Conservation (phyloP, 2,888 invertebrate species). For the Papilio elwesi region DNA sequence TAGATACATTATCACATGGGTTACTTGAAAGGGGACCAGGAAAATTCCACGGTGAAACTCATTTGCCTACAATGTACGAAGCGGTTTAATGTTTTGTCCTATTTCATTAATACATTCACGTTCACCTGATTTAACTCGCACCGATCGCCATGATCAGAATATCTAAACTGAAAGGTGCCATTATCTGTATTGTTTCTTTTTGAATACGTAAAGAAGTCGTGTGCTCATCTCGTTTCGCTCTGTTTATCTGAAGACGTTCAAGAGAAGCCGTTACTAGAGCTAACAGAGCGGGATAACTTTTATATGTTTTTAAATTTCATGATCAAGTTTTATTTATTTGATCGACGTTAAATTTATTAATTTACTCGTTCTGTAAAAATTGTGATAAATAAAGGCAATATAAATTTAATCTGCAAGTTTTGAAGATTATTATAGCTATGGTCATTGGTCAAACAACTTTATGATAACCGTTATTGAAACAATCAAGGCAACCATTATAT, state of each 20-base stretch:
- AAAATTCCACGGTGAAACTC: slow-evolving; percentile 19
- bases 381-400: too few relatives aligned
- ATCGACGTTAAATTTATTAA: not conserved
- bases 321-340: not conserved
- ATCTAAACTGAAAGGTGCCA: slow-evolving; percentile 53
- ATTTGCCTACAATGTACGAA: slow-evolving; percentile 29
- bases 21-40: slow-evolving; percentile 20
- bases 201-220: slow-evolving; percentile 1
- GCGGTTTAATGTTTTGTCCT: slow-evolving; percentile 53
- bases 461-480: too few relatives aligned
- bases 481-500: too few relatives aligned
- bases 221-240: slow-evolving; percentile 33
- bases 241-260: slow-evolving; percentile 22
- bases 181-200: slow-evolving; percentile 13
- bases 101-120: slow-evolving; percentile 62
- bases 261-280: not conserved
- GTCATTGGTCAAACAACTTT: too few relatives aligned
- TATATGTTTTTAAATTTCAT: slow-evolving; percentile 9
- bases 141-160: slow-evolving; percentile 63
- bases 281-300: not conserved
- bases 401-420: too few relatives aligned
- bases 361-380: too few relatives aligned
- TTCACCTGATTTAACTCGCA: slow-evolving; percentile 56
- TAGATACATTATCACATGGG: not conserved
- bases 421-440: too few relatives aligned